Evolutionary conservation across 1,140 invertebrate species (phyloP).

Genomic region (Portunus trituberculatus): DNA sequence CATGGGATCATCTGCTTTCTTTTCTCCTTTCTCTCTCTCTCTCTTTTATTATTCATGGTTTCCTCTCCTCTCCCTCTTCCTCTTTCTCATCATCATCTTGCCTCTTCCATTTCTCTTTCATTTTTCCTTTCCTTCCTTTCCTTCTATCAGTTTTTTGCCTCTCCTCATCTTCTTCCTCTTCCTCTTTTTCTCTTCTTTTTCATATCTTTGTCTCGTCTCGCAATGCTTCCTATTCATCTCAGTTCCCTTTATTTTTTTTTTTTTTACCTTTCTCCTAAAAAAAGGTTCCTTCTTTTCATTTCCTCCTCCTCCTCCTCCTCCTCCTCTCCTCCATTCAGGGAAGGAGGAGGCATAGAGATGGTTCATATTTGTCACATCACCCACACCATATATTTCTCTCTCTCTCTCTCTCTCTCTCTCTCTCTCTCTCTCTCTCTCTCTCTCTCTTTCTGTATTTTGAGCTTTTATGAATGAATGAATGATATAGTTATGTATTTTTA

Average conservation of each 20-base stretch:
- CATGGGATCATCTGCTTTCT: neutral
- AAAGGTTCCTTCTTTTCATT: neutral
- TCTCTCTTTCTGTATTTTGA: neutral
- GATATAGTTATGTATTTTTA: too few species aligned
- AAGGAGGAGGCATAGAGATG: neutral
- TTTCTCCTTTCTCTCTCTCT: neutral
- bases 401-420: too few species aligned
- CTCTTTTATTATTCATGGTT: neutral
- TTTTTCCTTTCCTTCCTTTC: neutral
- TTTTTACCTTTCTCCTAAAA: too few species aligned
- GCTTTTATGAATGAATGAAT: too few species aligned
- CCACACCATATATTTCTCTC: neutral
- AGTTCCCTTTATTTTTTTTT: neutral
- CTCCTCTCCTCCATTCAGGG: neutral
- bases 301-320: constrained; percentile 17
- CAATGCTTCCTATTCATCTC: neutral
- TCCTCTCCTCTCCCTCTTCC: neutral
- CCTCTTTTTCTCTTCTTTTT: neutral
- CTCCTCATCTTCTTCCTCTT: neutral
- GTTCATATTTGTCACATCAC: neutral
- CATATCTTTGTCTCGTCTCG: neutral
- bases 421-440: neutral
- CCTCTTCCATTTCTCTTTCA: neutral
- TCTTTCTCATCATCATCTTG: neutral
- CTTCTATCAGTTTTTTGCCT: neutral